Evolutionary conservation across 37 sponge, comb jelly and placozoan species (phyloP), one percentile per base, ranked within the genome.

Genomic region (Chondrilla cf. caribensis): DNA sequence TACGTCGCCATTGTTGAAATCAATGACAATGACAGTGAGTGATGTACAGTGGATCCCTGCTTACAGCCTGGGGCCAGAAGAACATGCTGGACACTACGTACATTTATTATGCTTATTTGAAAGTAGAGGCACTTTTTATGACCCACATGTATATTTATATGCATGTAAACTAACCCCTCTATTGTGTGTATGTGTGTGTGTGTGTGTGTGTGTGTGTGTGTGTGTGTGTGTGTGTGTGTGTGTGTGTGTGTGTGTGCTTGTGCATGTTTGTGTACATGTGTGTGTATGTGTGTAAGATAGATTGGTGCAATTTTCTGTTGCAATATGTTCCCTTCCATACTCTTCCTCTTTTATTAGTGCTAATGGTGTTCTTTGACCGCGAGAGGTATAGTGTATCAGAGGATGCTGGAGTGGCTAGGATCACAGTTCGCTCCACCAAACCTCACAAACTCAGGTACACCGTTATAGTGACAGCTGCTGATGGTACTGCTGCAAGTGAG

Each of bases 1-100:
- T 41, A 38, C 25, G 24, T 25, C 40, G 76, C 76, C 21, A 73
- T 43, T 43, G 76, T 73, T 8, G 64, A 62, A 15, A 62, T 62
- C 7, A 62, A 29, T 40, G 76, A 73, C 36, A 37, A 38, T 39
- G 44, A 38, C 76, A 73, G 76, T 73, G 43, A 73, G 76, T 39
- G 64, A 26, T 22, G 6, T n/a, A n/a, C n/a, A n/a, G n/a, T n/a
- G n/a, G n/a, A n/a, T n/a, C n/a, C n/a, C n/a, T n/a, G n/a, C n/a
- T n/a, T n/a, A n/a, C n/a, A n/a, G n/a, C n/a, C n/a, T n/a, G n/a
- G n/a, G n/a, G n/a, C n/a, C n/a, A n/a, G n/a, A n/a, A n/a, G n/a
- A n/a, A n/a, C n/a, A n/a, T n/a, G n/a, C n/a, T n/a, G n/a, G n/a
- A n/a, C n/a, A n/a, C n/a, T n/a, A n/a, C n/a, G n/a, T n/a, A n/a